Base-by-base conservation (phyloP, 2,797 vertebrate genomes). In the Gymnothorax javanicus region DNA sequence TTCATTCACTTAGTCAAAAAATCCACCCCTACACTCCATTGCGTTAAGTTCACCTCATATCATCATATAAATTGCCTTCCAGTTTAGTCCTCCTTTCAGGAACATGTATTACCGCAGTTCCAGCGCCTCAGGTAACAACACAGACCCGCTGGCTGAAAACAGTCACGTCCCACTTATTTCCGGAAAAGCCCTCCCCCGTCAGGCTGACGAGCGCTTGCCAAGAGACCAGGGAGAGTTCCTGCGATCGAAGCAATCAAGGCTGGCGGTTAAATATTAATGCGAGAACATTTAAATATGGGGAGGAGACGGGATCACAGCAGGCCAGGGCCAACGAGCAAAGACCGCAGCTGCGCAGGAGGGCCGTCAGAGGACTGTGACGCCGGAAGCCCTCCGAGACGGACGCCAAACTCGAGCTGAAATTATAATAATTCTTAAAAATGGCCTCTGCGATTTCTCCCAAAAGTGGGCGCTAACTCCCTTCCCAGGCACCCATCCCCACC, bases 211-310 rank as follows among this genome's bases (percentile, higher is more conserved):
- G 85, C 92, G 90, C 92, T 90, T 88, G 84, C 91, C 87, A 85
- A 90, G 89, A 88, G 90, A 93, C 87, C 92, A 87, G 88, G 93
- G 91, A 86, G 90, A 89, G 86, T 89, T 89, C 85, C 89, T 86
- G 90, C 89, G 90, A 91, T 89, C 88, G 91, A 92, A 89, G 91
- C 91, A 94, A 94, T 94, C 91, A 93, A 88, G 91, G 88, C 86
- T 83, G 20, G 2, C 11, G 62, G 86, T 94, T 91, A 91, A 94
- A 93, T 87, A 94, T 93, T 90, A 90, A 93, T 92, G 90, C 33
- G 67, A n/a, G 84, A 62, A 67, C 0, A 43, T 90, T 93, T 93
- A 94, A 94, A 95, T 92, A 93, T 91, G 91, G 89, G 87, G 89
- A 92, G 87, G 82, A 67, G 62, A 67, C 6, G 52, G 54, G 85